phyloP scores from a whole-genome alignment of 2,797 vertebrate species.

The Acanthurus tractus region DNA sequence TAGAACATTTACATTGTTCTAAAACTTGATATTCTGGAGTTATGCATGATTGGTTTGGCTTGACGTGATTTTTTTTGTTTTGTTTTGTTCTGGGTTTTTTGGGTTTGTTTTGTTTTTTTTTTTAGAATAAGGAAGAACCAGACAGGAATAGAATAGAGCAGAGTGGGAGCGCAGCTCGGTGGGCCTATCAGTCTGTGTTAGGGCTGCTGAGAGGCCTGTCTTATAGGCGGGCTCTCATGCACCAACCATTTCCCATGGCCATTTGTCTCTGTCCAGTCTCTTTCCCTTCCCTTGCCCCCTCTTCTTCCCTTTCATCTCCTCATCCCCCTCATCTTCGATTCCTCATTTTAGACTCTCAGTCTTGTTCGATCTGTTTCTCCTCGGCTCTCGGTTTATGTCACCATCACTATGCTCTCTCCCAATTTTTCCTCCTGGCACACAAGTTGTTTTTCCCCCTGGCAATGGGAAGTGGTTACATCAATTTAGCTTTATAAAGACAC shows the following conservation, averaged over 20 bases:
- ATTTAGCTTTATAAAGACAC: not conserved
- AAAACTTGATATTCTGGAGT: not conserved
- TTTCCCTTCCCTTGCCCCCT: slow-evolving; percentile 47
- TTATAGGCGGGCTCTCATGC: slow-evolving; percentile 72
- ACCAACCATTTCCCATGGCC: slow-evolving; percentile 73
- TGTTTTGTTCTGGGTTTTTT: no score
- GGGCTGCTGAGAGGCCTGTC: slow-evolving; percentile 70
- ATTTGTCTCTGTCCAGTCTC: slow-evolving; percentile 84
- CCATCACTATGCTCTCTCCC: slow-evolving; percentile 23
- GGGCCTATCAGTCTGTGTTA: slow-evolving; percentile 85
- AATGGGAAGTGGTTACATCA: not conserved
- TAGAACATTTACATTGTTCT: not conserved
- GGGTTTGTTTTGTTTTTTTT: not conserved
- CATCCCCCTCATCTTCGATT: slow-evolving; percentile 66
- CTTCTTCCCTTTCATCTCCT: slow-evolving; percentile 53
- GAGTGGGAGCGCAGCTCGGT: slow-evolving; percentile 50
- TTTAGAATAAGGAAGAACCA: slow-evolving; percentile 41
- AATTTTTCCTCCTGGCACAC: slow-evolving; percentile 1
- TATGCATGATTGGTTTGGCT: slow-evolving; percentile 16
- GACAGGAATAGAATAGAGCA: slow-evolving; percentile 52
- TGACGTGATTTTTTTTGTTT: slow-evolving; percentile 34
- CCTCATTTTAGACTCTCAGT: slow-evolving; percentile 60
- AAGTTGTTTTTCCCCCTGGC: slow-evolving; percentile 1
- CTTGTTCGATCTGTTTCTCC: slow-evolving; percentile 65
- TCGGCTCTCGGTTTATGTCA: slow-evolving; percentile 35